phyloP scores from a whole-genome alignment of 2,888 invertebrate genomes.

The Zygothrica quintamaculata region DNA sequence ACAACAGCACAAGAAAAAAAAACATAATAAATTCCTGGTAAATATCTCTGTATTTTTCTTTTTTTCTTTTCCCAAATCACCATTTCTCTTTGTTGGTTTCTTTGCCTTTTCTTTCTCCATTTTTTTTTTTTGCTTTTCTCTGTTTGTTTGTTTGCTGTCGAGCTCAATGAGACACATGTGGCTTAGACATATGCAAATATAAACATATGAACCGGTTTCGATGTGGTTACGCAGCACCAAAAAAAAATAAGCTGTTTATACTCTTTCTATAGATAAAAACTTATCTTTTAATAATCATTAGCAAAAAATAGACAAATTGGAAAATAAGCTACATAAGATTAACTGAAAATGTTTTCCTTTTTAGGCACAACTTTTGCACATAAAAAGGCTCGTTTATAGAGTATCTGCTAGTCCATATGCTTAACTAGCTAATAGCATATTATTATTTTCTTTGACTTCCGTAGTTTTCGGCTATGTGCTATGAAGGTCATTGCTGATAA shows the following conservation, averaged over 20 bases:
- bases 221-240: conserved; percentile 31
- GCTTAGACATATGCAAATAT: conserved; percentile 53
- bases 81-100: conserved; percentile 28
- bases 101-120: not conserved
- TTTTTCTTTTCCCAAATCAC: conserved; percentile 12
- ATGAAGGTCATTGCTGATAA: conserved; percentile 78
- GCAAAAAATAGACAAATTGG: no score
- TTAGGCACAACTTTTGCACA: no score
- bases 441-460: conserved; percentile 31
- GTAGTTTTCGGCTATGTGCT: conserved; percentile 25
- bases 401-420: no score
- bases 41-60: no score
- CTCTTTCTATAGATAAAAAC: no score
- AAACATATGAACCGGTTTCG: conserved; percentile 44
- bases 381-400: no score
- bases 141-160: conserved; percentile 18
- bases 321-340: no score
- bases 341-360: no score
- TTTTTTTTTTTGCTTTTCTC: not conserved
- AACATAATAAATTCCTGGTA: no score
- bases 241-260: conserved; percentile 33
- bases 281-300: no score
- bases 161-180: conserved; percentile 40
- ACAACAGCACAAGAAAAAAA: not conserved
- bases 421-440: conserved; percentile 11